A percentile compares a stretch with the other conserved stretches of the same genome.
phyloP scores from a whole-genome alignment of 1,140 invertebrate genomes.

The Phenacoccus solenopsis region DNA sequence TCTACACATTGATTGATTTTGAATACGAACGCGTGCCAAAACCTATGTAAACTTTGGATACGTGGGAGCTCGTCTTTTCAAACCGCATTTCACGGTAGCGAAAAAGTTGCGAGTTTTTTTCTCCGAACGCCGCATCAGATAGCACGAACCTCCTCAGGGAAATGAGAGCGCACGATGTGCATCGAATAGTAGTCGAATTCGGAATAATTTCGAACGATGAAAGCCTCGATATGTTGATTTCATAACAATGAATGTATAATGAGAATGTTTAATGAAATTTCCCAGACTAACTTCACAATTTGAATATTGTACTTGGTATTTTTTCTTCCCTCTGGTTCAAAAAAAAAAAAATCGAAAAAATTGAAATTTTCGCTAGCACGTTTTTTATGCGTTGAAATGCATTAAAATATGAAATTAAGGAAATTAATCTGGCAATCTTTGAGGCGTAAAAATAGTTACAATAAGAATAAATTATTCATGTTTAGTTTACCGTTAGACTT shows the following conservation, averaged over 20 bases:
- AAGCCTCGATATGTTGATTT: background rate
- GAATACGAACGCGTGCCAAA: too few relatives aligned
- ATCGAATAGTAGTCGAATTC: background rate
- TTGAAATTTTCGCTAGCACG: background rate
- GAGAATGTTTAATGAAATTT: background rate
- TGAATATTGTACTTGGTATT: background rate
- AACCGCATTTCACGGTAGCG: too few relatives aligned
- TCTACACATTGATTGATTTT: too few relatives aligned
- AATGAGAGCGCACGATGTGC: background rate
- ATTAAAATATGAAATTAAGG: conserved; percentile 4
- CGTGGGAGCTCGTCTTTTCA: too few relatives aligned
- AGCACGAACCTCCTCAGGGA: too few relatives aligned
- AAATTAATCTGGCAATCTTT: background rate
- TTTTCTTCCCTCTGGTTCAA: too few relatives aligned
- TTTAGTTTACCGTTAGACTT: conserved; percentile 1
- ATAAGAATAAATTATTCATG: background rate
- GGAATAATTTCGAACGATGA: background rate
- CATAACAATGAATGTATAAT: conserved; percentile 9
- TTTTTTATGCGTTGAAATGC: background rate
- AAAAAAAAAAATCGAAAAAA: background rate
- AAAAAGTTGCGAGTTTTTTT: too few relatives aligned
- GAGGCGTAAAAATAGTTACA: background rate
- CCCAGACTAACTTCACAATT: background rate
- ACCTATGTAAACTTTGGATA: too few relatives aligned
- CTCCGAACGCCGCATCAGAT: too few relatives aligned